These are phyloP conservation scores for Lepidocolaptes lacrymiger DNA, from an alignment of 2,797 vertebrate species.

Conservation along the genomic window DNA sequence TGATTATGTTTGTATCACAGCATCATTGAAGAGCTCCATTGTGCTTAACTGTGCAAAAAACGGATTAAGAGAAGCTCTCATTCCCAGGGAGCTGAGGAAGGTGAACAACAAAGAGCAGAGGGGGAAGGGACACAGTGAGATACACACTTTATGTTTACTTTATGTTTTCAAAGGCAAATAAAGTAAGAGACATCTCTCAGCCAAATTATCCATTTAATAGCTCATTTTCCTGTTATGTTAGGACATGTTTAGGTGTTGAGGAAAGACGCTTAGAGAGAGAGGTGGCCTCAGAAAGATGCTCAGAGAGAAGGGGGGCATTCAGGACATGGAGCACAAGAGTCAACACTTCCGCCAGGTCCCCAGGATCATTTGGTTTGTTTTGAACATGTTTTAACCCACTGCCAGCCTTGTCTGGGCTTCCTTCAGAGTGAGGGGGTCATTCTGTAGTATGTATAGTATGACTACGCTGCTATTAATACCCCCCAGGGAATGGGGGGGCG, in stretches of 20 bases:
- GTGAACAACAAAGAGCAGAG: background rate
- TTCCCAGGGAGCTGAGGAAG: background rate
- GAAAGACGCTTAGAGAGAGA: background rate
- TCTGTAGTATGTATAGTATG: background rate
- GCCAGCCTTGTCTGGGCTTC: background rate
- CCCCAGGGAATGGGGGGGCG: background rate
- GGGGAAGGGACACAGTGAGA: background rate
- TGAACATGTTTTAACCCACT: background rate
- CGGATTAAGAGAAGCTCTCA: background rate
- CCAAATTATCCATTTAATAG: background rate
- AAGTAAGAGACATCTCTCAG: background rate
- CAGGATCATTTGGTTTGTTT: background rate
- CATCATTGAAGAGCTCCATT: background rate
- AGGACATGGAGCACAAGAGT: background rate
- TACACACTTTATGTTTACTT: background rate
- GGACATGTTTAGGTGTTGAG: background rate
- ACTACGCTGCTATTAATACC: background rate
- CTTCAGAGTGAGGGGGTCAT: background rate
- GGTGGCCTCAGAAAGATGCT: background rate
- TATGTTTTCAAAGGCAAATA: background rate
- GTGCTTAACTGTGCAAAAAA: constrained; percentile 21
- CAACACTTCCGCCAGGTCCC: background rate
- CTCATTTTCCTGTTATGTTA: background rate
- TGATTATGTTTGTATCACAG: constrained; percentile 8
- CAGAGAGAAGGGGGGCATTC: background rate